Base-by-base conservation (phyloP, 2,888 invertebrate species). In the Sialis lutaria region DNA sequence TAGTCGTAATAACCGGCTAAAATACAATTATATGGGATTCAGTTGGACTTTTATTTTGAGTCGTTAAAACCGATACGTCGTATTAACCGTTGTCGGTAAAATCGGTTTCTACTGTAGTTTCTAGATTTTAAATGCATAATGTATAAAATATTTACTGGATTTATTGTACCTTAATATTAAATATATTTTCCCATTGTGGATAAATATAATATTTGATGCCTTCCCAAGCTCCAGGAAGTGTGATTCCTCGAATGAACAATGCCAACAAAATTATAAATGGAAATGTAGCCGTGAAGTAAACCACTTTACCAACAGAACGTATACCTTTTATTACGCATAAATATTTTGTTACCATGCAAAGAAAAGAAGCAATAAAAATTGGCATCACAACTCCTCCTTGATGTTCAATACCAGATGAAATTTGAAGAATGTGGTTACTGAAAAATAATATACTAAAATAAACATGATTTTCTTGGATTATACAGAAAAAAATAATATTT, bases 251-350 rank as follows among this genome's bases (percentile, higher is more conserved):
- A 49, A 86, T 61, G 50, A 89, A 74, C 46, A 89, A 67, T 35
- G 78, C 69, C 53, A 77, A 69, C 6, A 90, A 69, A 52, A 89
- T 77, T 43, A 82, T 56, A 60, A 85, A 85, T 1, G 89, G 89
- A 63, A 88, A 88, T 12, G 82, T 70, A 1, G 89, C 90, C 0
- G 90, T 90, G 59, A 91, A 83, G 63, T 91, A 92, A 7, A 91
- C 89, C 35, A 83, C 85, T 72, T 87, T 88, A 58, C 87, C 87
- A 32, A 87, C 82, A 64, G 85, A 83, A 66, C 86, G 82, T 51
- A 92, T 86, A 44, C 92, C 90, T 55, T 84, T 83, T 65, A 81
- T 80, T 52, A 90, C 83, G 63, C 90, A 90, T 45, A 88, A 67
- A 63, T 85, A 92, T 9, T 87, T 79, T 44, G 87, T 63, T 7